These are phyloP conservation scores for Biston stratarius DNA, from an alignment of 2,888 invertebrate species.

Conservation along the genomic window DNA sequence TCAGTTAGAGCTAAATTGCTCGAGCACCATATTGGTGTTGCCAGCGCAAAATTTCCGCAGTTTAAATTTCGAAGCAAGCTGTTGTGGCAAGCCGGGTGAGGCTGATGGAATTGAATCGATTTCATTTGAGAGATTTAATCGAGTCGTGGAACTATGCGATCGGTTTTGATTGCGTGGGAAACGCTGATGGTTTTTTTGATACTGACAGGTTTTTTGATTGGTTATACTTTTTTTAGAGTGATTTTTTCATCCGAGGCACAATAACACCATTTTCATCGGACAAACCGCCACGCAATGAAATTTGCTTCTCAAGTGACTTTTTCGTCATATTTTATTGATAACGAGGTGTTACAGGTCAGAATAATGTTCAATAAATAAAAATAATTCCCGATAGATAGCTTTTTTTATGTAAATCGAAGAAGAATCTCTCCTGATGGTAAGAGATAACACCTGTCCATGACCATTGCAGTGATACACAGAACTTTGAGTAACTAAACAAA, in stretches of 20 bases:
- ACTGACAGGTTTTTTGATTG: background rate
- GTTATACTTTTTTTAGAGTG: background rate
- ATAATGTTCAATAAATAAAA: too few species aligned
- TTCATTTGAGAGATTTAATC: conserved; percentile 54
- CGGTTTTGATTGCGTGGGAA: conserved; percentile 36
- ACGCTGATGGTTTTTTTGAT: background rate
- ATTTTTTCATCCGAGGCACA: background rate
- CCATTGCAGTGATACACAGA: too few species aligned
- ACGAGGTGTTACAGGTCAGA: too few species aligned
- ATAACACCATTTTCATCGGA: too few species aligned
- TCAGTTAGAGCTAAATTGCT: conserved; percentile 84
- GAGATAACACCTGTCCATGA: too few species aligned
- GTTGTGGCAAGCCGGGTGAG: conserved; percentile 62
- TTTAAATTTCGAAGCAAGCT: conserved; percentile 72
- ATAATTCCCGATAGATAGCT: too few species aligned
- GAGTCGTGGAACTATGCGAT: conserved; percentile 40
- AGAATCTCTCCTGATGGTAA: too few species aligned
- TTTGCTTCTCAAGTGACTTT: too few species aligned
- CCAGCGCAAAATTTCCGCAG: conserved; percentile 79
- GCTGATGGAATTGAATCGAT: conserved; percentile 73
- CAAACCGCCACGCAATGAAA: too few species aligned
- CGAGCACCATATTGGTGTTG: conserved; percentile 68
- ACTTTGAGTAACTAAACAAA: too few species aligned
- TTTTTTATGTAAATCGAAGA: too few species aligned
- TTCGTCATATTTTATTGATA: too few species aligned